These are phyloP conservation scores for Diglossa cyanea DNA, from an alignment of 2,797 vertebrate genomes.

Conservation along the genomic window DNA sequence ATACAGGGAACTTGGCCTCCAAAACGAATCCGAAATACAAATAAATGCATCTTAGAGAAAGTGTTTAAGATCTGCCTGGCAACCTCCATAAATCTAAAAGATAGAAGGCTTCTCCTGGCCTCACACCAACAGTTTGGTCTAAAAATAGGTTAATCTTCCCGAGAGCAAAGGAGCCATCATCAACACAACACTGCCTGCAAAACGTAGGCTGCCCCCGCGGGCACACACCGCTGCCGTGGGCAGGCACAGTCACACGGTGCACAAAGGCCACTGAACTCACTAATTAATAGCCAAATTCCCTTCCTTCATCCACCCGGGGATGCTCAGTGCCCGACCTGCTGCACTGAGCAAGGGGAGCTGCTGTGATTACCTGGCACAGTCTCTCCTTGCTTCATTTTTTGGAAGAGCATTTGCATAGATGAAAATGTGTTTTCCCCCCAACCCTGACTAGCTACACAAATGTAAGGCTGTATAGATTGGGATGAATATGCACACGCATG, in stretches of 20 bases:
- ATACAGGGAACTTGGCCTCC: neutral
- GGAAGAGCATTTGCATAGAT: neutral
- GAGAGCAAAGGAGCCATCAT: conserved; percentile 71
- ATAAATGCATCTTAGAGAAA: conserved; percentile 49
- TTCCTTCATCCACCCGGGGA: neutral
- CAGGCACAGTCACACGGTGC: neutral
- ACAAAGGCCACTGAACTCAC: neutral
- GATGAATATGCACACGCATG: neutral
- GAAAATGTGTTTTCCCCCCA: neutral
- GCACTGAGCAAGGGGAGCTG: neutral
- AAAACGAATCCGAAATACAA: neutral
- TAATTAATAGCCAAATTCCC: neutral
- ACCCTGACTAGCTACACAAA: neutral
- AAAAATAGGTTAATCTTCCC: conserved; percentile 78
- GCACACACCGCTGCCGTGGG: neutral
- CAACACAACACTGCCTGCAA: conserved; percentile 12
- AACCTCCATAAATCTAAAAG: conserved; percentile 75
- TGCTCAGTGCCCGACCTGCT: rapidly evolving
- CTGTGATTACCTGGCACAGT: neutral
- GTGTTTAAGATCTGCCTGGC: conserved; percentile 72
- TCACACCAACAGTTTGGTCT: conserved; percentile 70
- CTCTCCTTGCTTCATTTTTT: neutral
- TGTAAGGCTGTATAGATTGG: neutral
- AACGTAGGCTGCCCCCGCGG: neutral
- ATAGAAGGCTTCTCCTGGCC: conserved; percentile 70